These are phyloP conservation scores for Agonopterix alstromeriana DNA, from an alignment of 2,888 invertebrate genomes.

Conservation along the genomic window DNA sequence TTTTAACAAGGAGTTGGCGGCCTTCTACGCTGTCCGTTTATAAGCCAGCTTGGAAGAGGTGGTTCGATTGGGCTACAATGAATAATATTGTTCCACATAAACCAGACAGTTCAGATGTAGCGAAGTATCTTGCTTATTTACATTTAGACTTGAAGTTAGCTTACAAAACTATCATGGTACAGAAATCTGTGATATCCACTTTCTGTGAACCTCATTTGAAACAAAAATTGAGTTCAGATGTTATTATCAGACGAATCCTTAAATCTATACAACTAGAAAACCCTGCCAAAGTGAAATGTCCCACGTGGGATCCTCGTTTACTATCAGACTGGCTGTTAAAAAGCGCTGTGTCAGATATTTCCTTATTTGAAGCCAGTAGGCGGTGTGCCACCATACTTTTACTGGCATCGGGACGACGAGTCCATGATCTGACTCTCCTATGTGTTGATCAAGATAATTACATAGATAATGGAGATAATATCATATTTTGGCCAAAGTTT, in stretches of 20 bases:
- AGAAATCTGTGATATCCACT: slow-evolving; percentile 4
- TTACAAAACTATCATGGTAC: slow-evolving; percentile 7
- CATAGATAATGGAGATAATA: background rate
- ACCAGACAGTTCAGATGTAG: slow-evolving; percentile 4
- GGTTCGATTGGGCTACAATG: slow-evolving; percentile 6
- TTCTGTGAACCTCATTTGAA: background rate
- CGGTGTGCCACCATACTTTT: background rate
- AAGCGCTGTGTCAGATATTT: slow-evolving; percentile 2
- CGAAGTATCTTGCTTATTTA: slow-evolving; percentile 6
- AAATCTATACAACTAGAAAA: slow-evolving; percentile 5
- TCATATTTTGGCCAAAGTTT: slow-evolving; percentile 2
- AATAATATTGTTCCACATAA: slow-evolving; percentile 1
- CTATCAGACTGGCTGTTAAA: slow-evolving; percentile 11
- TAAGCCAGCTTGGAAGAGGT: slow-evolving; percentile 8
- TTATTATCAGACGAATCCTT: slow-evolving; percentile 3
- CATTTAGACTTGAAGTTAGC: slow-evolving; percentile 6
- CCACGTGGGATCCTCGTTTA: slow-evolving; percentile 6
- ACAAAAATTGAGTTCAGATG: background rate
- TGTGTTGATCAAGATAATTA: background rate
- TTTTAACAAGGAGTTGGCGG: slow-evolving; percentile 15
- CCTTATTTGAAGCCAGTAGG: background rate
- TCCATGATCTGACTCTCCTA: slow-evolving; percentile 1
- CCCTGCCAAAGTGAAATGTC: background rate
- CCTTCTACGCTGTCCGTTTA: slow-evolving; percentile 15
- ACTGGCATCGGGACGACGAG: background rate